A percentile compares a stretch with the other conserved stretches of the same genome.
These are phyloP conservation scores for Bombyx mori DNA, from an alignment of 1,140 invertebrate genomes.

Conservation along the genomic window DNA sequence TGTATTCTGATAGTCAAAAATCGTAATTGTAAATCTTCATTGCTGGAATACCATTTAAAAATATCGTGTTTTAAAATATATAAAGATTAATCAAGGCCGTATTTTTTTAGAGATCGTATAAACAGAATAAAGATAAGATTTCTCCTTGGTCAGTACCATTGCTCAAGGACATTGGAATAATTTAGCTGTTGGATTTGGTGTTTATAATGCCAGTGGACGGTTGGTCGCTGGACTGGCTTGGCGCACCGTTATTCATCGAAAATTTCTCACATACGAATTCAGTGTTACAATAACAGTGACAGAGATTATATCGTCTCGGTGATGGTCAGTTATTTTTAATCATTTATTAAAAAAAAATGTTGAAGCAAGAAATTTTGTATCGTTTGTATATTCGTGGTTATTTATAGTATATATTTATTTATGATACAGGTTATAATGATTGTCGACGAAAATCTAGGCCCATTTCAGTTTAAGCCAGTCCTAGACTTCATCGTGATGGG, in stretches of 20 bases:
- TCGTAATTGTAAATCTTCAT: neutral
- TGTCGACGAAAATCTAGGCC: too few relatives aligned
- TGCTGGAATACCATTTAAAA: too few relatives aligned
- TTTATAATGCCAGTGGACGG: conserved; percentile 32
- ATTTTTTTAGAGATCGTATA: neutral
- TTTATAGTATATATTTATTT: too few relatives aligned
- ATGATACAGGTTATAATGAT: too few relatives aligned
- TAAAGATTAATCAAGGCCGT: neutral
- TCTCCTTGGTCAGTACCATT: conserved; percentile 57
- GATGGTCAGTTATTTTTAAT: conserved; percentile 35
- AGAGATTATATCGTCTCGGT: conserved; percentile 49
- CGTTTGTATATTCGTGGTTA: too few relatives aligned
- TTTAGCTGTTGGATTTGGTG: conserved; percentile 24
- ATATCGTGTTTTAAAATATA: too few relatives aligned
- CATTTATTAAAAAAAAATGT: too few relatives aligned
- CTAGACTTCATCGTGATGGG: too few relatives aligned
- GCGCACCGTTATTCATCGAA: conserved; percentile 20
- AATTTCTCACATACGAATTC: conserved; percentile 56
- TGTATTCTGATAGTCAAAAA: conserved; percentile 1
- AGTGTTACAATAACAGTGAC: conserved; percentile 46
- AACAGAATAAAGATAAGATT: conserved; percentile 2
- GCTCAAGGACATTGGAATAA: conserved; percentile 51
- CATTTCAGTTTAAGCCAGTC: too few relatives aligned
- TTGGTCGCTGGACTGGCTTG: conserved; percentile 20
- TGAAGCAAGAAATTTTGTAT: too few relatives aligned